Evolutionary conservation across 2,113 vertebrate species (phyloP), one percentile per base, ranked within the genome.

Genomic region (Tetrao urogallus): DNA sequence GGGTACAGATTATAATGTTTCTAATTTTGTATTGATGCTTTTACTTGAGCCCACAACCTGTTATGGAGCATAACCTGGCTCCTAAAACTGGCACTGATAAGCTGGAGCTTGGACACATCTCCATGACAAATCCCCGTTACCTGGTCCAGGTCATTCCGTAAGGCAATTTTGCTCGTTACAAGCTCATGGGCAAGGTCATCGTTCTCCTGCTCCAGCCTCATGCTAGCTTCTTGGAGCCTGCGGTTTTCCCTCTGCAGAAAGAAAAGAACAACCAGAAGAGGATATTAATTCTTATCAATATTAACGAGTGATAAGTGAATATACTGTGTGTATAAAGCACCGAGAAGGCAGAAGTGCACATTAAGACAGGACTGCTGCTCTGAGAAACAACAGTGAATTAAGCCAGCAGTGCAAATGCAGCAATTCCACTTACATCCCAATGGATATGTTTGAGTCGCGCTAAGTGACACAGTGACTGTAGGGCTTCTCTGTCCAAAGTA

Each of bases 161-260:
- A 98, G 48, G 99, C 99, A 21, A 99, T 99, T 98, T 99, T 99
- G 97, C 99, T 99, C 89, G 99, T 99, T 56, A 99, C 99, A 72
- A 99, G 98, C 76, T 99, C 99, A 2, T 99, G 99, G 67, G 99
- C 99, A 63, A 99, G 98, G 97, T 99, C 99, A 7, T 99, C 99
- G 0, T 99, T 99, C 97, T 99, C 99, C 94, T 99, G 99, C 94
- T 99, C 99, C 94, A 99, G 93, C 84, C 99, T 96, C 99, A 99
- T 99, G 92, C 99, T 99, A 97, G 99, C 99, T 94, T 99, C 99
- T 93, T 99, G 99, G 14, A 99, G 97, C 60, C 99, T 98, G n/a
- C 99, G 98, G 96, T 99, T 99, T 88, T 99, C 99, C 96, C 98
- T 98, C 99, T 99, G 97, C 16, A 50, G 92, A 94, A 88, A 92